phyloP scores from a whole-genome alignment of 1,140 invertebrate genomes.

The Pectinophora gossypiella region DNA sequence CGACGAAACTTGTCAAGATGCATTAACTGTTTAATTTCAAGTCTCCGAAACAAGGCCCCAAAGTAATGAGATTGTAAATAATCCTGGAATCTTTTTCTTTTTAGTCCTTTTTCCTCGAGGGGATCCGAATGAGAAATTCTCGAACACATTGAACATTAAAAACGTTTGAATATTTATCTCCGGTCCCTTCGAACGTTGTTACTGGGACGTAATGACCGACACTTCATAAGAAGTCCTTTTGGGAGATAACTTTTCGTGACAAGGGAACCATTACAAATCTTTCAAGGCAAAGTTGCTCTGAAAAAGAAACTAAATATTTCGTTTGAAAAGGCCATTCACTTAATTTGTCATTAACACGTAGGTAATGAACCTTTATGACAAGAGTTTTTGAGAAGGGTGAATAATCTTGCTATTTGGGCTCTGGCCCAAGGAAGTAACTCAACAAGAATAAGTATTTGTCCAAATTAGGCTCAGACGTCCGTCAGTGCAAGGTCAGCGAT shows the following conservation, averaged over 20 bases:
- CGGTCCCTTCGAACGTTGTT: constrained; percentile 15
- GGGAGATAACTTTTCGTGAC: neutral
- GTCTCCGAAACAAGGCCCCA: too few species aligned
- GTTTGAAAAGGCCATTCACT: too few species aligned
- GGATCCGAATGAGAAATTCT: neutral
- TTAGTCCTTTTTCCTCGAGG: neutral
- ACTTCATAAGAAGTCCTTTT: neutral
- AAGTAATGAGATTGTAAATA: too few species aligned
- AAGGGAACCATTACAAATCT: neutral
- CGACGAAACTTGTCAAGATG: constrained; percentile 10
- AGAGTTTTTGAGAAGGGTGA: too few species aligned
- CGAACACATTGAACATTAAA: neutral
- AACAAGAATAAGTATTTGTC: too few species aligned
- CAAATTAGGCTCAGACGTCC: neutral
- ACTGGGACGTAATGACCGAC: neutral
- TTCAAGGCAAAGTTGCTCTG: neutral
- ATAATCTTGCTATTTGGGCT: too few species aligned
- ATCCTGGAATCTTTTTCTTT: too few species aligned
- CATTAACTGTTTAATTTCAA: neutral
- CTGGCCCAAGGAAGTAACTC: too few species aligned
- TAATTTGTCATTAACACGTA: neutral
- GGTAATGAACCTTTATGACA: too few species aligned
- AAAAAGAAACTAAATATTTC: neutral
- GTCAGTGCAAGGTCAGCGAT: neutral
- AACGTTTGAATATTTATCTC: constrained; percentile 32